Evolutionary conservation across 2,888 invertebrate species (phyloP), one percentile per base, ranked within the genome.

Genomic region (Rapana venosa): DNA sequence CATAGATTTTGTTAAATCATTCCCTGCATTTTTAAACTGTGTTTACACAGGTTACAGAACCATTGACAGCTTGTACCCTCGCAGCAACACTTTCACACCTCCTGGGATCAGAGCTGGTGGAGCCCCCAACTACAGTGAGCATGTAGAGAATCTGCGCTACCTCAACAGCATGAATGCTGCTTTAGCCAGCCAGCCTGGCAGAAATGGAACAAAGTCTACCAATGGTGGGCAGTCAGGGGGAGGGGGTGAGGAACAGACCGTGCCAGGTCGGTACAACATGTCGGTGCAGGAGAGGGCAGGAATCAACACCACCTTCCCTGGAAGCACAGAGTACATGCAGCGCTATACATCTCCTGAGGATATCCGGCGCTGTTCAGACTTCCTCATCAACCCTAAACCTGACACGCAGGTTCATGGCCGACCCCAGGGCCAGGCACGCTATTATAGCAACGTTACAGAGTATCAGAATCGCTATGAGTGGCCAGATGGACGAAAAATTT

Each of bases 301-400:
- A 15, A 96, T 96, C 90, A 95, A 96, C 92, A 95, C 94, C 6
- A 94, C 92, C 4, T 96, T 95, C 92, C 96, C 96, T 11, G 96
- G 95, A 26, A 92, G 88, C 70, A 95, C 95, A 0, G 96, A 96
- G 92, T 96, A 96, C 93, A 95, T 93, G 94, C 92, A 93, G 30
- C 93, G 94, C 30, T 96, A 94, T 92, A 92, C 90, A 77, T 61
- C 90, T 30, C 95, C 94, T 4, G 92, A 93, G 0, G 92, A 90
- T 35, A 93, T 94, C 90, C 88, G 92, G 6, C 92, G 92, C 8
- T 94, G 94, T 47, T 93, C 93, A 66, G 92, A 94, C 90, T 96
- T 95, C 92, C 94, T 92, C 79, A 94, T 96, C 85, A 96, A 96
- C 93, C 96, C 96, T 11, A 92, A 93, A n/a, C 96, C 96, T 11